Evolutionary conservation across 1,140 invertebrate genomes (phyloP).

Genomic region (Dreissena polymorpha): DNA sequence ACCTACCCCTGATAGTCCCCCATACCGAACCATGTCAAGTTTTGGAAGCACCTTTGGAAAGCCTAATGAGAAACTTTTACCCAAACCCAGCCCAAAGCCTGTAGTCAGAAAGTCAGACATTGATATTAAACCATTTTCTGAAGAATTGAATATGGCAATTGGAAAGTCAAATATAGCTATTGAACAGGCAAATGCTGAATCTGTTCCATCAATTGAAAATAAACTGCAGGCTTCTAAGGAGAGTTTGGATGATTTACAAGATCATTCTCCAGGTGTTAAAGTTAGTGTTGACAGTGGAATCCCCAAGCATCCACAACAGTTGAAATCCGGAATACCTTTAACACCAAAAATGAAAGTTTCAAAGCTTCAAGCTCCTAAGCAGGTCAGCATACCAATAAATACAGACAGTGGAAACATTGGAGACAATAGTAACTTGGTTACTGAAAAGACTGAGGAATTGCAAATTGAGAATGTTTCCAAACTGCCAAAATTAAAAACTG

Average conservation of each 20-base stretch:
- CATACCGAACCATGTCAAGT: constrained; percentile 34
- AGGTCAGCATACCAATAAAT: not conserved
- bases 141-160: too few relatives aligned
- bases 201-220: too few relatives aligned
- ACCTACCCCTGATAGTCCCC: not conserved
- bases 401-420: not conserved
- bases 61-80: constrained; percentile 3
- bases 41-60: constrained; percentile 46
- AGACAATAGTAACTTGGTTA: not conserved
- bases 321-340: constrained; percentile 36
- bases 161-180: too few relatives aligned
- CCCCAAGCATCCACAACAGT: not conserved
- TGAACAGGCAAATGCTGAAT: too few relatives aligned
- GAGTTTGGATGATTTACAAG: too few relatives aligned
- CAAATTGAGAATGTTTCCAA: constrained; percentile 20
- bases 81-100: too few relatives aligned
- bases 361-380: constrained; percentile 32
- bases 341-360: constrained; percentile 42
- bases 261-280: too few relatives aligned
- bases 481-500: constrained; percentile 6
- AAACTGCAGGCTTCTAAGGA: too few relatives aligned
- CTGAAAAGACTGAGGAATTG: constrained; percentile 6
- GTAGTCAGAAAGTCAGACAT: too few relatives aligned
- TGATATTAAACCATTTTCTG: too few relatives aligned
- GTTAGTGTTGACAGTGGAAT: too few relatives aligned